phyloP scores from a whole-genome alignment of 2,113 vertebrate genomes.

The Rhea pennata region DNA sequence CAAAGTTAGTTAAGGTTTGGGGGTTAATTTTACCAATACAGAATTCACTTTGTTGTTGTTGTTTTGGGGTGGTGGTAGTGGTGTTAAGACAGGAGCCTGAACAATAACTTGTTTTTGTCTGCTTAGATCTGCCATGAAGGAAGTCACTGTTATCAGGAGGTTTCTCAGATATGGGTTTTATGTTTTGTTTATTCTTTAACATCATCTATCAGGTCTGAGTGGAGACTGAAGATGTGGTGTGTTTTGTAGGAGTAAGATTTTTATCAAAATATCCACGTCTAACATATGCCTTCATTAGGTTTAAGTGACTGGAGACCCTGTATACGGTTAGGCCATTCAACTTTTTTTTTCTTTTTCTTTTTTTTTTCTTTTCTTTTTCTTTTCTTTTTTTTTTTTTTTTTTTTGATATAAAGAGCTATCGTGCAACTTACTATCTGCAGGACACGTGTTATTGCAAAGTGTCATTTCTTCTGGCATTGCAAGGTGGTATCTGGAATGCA shows the following conservation, averaged over 20 bases:
- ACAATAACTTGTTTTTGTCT: neutral
- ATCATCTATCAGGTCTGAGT: neutral
- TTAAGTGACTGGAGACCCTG: neutral
- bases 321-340: rapidly evolving
- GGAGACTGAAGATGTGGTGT: neutral
- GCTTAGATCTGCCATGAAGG: neutral
- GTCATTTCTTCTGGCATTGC: neutral
- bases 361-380: neutral
- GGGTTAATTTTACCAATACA: neutral
- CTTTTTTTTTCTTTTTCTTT: neutral
- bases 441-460: neutral
- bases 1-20: neutral
- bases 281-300: neutral
- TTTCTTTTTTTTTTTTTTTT: neutral
- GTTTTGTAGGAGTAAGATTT: neutral
- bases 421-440: neutral
- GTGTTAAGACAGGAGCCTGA: neutral
- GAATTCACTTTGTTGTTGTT: neutral
- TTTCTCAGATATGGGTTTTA: neutral
- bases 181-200: neutral
- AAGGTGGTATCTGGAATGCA: neutral
- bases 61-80: too few relatives aligned
- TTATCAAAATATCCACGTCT: neutral
- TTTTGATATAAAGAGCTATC: neutral
- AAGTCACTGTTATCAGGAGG: neutral